phyloP scores from a whole-genome alignment of 2,113 vertebrate species.

The human region GRCh38 chr2:102987001-102987500 shows the following conservation, averaged over 20 bases:
- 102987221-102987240: constrained; percentile 79
- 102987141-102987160: constrained; percentile 52
- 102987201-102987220: constrained; percentile 78
- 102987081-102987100: constrained; percentile 45
- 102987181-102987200: constrained; percentile 73
- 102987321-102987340: background rate
- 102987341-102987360: background rate
- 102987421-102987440: too few relatives aligned
- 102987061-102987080: constrained; percentile 14
- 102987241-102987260: constrained; percentile 72
- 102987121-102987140: constrained; percentile 52
- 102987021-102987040: background rate
- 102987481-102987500: background rate
- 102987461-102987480: background rate
- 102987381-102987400: background rate
- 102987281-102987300: constrained; percentile 71
- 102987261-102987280: constrained; percentile 74
- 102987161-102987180: constrained; percentile 44
- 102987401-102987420: background rate
- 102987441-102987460: background rate
- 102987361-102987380: background rate
- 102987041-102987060: background rate
- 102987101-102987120: constrained; percentile 50
- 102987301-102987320: background rate
- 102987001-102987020: too few relatives aligned